These are phyloP conservation scores for Plemyria rubiginata DNA, from an alignment of 2,888 invertebrate species.

Conservation along the genomic window DNA sequence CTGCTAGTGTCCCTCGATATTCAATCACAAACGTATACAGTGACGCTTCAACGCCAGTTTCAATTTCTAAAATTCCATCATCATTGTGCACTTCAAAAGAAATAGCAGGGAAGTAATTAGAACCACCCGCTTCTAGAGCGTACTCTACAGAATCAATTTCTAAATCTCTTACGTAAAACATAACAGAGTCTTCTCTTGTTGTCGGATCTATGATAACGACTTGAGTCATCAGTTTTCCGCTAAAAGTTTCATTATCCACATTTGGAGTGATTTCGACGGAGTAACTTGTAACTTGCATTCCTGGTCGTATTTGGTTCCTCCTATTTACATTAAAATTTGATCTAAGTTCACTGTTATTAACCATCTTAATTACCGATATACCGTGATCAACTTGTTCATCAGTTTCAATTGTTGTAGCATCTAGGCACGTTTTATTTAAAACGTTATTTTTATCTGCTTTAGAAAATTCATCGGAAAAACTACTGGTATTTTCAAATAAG, in stretches of 20 bases:
- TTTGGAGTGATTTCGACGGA: conserved; percentile 53
- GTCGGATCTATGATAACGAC: conserved; percentile 46
- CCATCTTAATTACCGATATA: background rate
- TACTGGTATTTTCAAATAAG: background rate
- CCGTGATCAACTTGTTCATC: background rate
- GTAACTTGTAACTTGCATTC: conserved; percentile 54
- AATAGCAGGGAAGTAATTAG: conserved; percentile 30
- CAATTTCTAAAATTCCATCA: conserved; percentile 54
- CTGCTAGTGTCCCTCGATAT: conserved; percentile 52
- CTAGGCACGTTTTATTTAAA: background rate
- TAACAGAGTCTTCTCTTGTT: conserved; percentile 52
- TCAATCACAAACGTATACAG: conserved; percentile 55
- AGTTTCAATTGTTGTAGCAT: background rate
- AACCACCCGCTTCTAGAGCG: conserved; percentile 49
- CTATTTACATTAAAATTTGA: background rate
- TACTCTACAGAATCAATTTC: conserved; percentile 50
- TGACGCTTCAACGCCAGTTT: conserved; percentile 44
- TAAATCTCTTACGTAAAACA: conserved; percentile 53
- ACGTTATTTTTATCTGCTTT: background rate
- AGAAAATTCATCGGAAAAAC: background rate
- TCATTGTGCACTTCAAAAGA: conserved; percentile 45
- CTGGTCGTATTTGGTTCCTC: conserved; percentile 57
- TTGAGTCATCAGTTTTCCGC: conserved; percentile 49
- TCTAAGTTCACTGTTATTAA: background rate
- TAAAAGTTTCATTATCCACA: conserved; percentile 48